These are phyloP conservation scores for Cyphomyrus discorhynchus DNA, from an alignment of 2,113 vertebrate species.

Conservation along the genomic window DNA sequence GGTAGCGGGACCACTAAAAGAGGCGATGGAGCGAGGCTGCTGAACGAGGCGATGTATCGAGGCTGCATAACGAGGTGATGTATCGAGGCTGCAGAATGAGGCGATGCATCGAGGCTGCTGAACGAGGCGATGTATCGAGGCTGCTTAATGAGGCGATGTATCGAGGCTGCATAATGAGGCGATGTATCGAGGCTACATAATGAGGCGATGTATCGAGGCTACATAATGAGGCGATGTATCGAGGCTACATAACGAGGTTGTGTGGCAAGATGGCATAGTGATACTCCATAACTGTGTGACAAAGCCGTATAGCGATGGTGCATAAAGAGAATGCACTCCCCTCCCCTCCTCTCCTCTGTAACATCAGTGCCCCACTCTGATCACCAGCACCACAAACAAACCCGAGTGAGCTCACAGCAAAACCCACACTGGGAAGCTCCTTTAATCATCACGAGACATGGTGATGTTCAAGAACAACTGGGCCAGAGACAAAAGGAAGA, in stretches of 20 bases:
- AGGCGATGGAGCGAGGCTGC: not conserved
- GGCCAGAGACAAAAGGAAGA: not conserved
- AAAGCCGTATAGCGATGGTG: not conserved
- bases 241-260: not conserved
- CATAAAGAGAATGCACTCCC: not conserved
- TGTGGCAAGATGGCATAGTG: not conserved
- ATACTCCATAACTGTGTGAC: not conserved
- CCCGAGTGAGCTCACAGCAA: not conserved
- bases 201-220: not conserved
- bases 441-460: not conserved
- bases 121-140: too few species aligned
- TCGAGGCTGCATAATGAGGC: too few species aligned
- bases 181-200: not conserved
- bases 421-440: not conserved
- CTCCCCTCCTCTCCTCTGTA: not conserved
- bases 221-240: too few species aligned
- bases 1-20: too few species aligned
- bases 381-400: not conserved
- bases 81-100: not conserved
- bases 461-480: not conserved
- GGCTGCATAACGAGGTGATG: not conserved
- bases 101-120: too few species aligned
- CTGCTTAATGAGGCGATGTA: too few species aligned
- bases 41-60: not conserved
- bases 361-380: not conserved